Evolutionary conservation across 2,113 vertebrate genomes (phyloP).

Genomic region (Pluvialis apricaria): DNA sequence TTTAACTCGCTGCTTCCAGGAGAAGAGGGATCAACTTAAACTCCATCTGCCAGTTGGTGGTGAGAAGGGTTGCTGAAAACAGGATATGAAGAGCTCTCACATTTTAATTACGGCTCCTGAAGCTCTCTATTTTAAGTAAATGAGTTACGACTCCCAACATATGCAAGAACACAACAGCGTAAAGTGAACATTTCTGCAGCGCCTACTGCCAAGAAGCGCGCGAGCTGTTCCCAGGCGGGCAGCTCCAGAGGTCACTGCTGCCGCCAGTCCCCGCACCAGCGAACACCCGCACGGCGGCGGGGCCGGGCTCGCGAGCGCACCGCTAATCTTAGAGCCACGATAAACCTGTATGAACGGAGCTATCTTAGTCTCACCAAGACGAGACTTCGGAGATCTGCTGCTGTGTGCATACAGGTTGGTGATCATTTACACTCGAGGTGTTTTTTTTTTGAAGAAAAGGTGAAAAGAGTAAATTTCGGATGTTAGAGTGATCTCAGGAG

Average conservation of each 20-base stretch:
- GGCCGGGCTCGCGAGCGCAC: not conserved
- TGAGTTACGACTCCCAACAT: not conserved
- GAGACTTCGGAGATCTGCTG: not conserved
- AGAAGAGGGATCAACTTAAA: slow-evolving; percentile 5
- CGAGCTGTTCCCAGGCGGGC: not conserved
- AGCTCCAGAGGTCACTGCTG: not conserved
- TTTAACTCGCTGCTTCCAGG: not conserved
- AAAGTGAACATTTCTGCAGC: not conserved
- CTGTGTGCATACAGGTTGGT: not conserved
- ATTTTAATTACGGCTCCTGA: not conserved
- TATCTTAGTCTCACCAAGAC: not conserved
- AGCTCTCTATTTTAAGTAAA: slow-evolving; percentile 25
- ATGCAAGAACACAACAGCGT: not conserved
- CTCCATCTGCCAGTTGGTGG: slow-evolving; percentile 20
- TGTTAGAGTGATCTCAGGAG: not conserved
- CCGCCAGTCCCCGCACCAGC: not conserved
- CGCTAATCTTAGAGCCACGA: not conserved
- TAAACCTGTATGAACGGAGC: not conserved
- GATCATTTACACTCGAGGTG: not conserved
- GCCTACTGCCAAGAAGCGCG: not conserved
- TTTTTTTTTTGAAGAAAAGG: not conserved
- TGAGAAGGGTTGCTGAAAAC: slow-evolving; percentile 1
- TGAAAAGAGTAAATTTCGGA: not conserved
- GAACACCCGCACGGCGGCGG: not conserved
- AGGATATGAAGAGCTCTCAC: not conserved